Evolutionary conservation across 1,140 invertebrate genomes (phyloP), one percentile per base, ranked within the genome.

Genomic region (Conus ventricosus): DNA sequence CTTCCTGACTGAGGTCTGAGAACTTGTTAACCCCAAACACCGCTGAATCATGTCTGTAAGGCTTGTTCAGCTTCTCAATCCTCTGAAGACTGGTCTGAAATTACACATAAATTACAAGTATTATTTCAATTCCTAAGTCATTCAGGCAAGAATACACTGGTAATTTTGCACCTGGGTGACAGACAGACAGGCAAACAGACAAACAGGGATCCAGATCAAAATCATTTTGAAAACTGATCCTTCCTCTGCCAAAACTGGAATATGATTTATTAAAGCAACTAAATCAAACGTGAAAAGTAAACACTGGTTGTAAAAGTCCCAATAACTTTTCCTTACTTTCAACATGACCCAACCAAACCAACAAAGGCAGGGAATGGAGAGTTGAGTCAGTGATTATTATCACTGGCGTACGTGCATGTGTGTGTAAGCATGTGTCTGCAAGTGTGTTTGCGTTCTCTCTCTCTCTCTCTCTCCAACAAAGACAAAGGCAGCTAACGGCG

Each of bases 11-110:
- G 93, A 98, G 95, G 93, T 98, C 97, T 10, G 97, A 97, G 91
- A 96, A 97, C 91, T 96, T 95, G 4, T 97, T 98, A 1, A 97
- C 91, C 11, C 97, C 97, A 95, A 97, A 98, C 53, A 95, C 92
- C 0, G 97, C 97, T 92, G 96, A 95, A 27, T 96, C 93, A 27
- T 96, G 95, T 5, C 93, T 95, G 55, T 96, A 95, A 83, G 95
- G 93, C 81, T 93, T 92, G 91, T 97, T 97, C 87, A 97, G 93
- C 87, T 92, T 92, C 55, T 97, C 95, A 88, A 97, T 97, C 89
- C 95, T 95, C 60, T 94, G 91, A 53, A 97, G 93, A 25, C 97
- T 96, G 90, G 95, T 95, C 97, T 97, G 89, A 87, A 95, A 93
- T 84, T 83, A 84, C 78, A 91, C 57, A 90, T 39, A 51, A 82